phyloP scores from a whole-genome alignment of 2,797 vertebrate genomes.

The Malurus splendens region DNA sequence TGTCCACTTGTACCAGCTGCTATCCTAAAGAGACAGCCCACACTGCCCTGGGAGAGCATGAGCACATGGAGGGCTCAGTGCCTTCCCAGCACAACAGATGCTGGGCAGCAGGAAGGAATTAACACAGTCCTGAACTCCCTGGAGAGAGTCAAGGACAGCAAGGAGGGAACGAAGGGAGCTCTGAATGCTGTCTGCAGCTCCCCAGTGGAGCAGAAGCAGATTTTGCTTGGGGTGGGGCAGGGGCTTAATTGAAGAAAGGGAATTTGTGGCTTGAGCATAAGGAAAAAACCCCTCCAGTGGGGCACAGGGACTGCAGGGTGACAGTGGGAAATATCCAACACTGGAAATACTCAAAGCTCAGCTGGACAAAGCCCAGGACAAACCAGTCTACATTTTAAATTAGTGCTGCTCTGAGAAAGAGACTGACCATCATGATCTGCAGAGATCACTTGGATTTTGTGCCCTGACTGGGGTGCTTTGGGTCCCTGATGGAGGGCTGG shows the following conservation, averaged over 20 bases:
- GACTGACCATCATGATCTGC: background rate
- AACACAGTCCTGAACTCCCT: background rate
- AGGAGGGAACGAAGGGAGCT: background rate
- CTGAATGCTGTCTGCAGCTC: background rate
- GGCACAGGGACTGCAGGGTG: background rate
- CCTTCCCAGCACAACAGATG: background rate
- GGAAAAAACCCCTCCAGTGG: fast-evolving
- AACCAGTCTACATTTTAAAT: background rate
- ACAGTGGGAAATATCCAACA: background rate
- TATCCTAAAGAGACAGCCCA: background rate
- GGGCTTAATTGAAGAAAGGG: background rate
- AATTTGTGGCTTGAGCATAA: background rate
- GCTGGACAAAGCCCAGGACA: background rate
- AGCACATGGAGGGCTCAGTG: background rate
- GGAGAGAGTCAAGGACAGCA: fast-evolving
- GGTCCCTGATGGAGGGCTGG: background rate
- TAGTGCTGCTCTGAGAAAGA: background rate
- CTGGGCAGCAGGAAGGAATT: background rate
- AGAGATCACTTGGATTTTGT: background rate
- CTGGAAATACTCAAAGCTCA: background rate
- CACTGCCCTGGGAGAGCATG: background rate
- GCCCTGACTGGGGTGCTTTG: background rate
- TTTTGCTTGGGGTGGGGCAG: background rate
- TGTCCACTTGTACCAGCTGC: background rate
- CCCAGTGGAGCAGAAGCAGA: background rate